A percentile compares a stretch with the other conserved stretches of the same genome.
Conservation (phyloP, 1,140 invertebrate genomes). For the Lordiphosa clarofinis region DNA sequence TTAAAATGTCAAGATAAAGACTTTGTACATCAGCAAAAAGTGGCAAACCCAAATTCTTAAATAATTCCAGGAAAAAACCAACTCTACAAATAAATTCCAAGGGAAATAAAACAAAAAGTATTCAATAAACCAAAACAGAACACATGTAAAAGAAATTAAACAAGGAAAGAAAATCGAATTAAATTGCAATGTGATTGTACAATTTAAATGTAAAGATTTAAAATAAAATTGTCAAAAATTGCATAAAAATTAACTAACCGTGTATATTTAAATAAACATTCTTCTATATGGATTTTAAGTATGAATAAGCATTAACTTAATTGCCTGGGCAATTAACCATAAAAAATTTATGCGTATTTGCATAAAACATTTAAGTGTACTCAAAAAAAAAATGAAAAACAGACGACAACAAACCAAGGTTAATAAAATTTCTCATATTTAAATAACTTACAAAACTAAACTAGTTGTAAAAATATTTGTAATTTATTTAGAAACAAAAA, state of each 20-base stretch:
- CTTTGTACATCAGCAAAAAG: constrained; percentile 19
- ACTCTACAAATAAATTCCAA: constrained; percentile 49
- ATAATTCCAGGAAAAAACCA: background rate
- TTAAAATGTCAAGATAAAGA: constrained; percentile 36
- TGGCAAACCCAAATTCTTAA: constrained; percentile 2
- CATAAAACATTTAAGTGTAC: constrained; percentile 7
- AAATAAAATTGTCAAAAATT: constrained; percentile 13
- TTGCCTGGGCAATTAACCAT: constrained; percentile 17
- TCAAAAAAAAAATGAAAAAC: constrained; percentile 3
- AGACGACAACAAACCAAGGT: background rate
- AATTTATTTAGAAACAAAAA: constrained; percentile 4
- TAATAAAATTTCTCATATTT: constrained; percentile 2
- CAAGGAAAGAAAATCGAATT: constrained; percentile 43
- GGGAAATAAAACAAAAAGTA: constrained; percentile 61
- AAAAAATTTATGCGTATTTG: constrained; percentile 4
- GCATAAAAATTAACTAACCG: constrained; percentile 42
- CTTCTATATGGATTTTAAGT: constrained; percentile 27
- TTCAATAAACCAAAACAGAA: constrained; percentile 11
- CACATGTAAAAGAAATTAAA: background rate
- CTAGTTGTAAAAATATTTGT: constrained; percentile 1
- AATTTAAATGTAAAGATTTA: constrained; percentile 4
- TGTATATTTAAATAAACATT: constrained; percentile 30
- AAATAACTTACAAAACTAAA: constrained; percentile 3
- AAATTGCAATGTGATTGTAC: constrained; percentile 63
- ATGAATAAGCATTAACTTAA: constrained; percentile 33